Percentiles rank a stretch among this genome's conserved stretches.
Conservation (phyloP, 2,888 invertebrate species). For the Drosophila austrosaltans region DNA sequence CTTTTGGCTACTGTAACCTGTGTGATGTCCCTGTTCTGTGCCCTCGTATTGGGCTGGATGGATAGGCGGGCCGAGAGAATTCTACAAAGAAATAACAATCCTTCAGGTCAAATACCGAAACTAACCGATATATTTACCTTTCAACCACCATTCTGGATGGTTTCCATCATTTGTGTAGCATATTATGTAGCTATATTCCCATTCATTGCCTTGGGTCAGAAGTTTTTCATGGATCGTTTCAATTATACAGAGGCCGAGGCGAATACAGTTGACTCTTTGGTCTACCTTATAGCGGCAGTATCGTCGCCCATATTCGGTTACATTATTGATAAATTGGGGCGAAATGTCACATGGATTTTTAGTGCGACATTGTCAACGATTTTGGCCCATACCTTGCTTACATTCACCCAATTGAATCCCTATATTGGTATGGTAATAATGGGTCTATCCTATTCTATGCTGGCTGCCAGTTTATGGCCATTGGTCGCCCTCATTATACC, state of each 20-base stretch:
- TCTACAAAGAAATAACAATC: slow-evolving; percentile 87
- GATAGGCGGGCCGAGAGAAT: slow-evolving; percentile 93
- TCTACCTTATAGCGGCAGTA: slow-evolving; percentile 92
- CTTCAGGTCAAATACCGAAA: slow-evolving; percentile 86
- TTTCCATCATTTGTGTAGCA: slow-evolving; percentile 94
- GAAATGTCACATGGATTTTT: slow-evolving; percentile 95
- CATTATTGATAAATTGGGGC: slow-evolving; percentile 94
- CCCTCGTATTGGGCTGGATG: slow-evolving; percentile 90
- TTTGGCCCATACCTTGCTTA: slow-evolving; percentile 86
- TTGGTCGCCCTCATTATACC: slow-evolving; percentile 95
- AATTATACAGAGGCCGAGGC: slow-evolving; percentile 88
- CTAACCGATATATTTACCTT: slow-evolving; percentile 92
- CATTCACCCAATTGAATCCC: slow-evolving; percentile 87
- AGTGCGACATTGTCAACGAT: slow-evolving; percentile 89
- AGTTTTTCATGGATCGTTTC: slow-evolving; percentile 94
- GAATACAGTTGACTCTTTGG: slow-evolving; percentile 92
- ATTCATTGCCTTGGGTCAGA: slow-evolving; percentile 97
- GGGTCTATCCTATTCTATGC: slow-evolving; percentile 95
- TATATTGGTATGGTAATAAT: slow-evolving; percentile 89
- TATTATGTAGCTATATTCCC: slow-evolving; percentile 99
- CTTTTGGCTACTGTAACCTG: slow-evolving; percentile 91
- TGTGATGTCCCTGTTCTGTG: slow-evolving; percentile 92
- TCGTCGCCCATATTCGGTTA: slow-evolving; percentile 95
- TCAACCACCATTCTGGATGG: slow-evolving; percentile 93
- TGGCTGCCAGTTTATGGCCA: slow-evolving; percentile 98